Evolutionary conservation across 2,888 invertebrate species (phyloP), one percentile per base, ranked within the genome.

Genomic region (Melieria crassipennis): DNA sequence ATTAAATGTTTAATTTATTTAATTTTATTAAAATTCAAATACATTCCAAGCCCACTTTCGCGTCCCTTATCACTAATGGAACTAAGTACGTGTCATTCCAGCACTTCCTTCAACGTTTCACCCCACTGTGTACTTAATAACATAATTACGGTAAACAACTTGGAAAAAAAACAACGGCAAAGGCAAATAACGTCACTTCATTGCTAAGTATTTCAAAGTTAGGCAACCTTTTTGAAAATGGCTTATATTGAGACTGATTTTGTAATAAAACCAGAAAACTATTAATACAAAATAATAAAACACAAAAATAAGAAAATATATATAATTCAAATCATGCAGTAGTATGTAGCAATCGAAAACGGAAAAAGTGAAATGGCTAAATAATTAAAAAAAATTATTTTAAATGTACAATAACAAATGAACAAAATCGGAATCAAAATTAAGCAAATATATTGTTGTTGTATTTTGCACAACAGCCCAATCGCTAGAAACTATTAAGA

Each of bases 201-300:
- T 30, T 30, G 30, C 30, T 57, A 30, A 61, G 69, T 30, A 72
- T 55, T 63, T 72, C 62, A 75, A 65, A 55, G 72, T 73, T 70
- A 74, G 73, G 75, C 75, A 71, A 72, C 72, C 75, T 67, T 75
- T 64, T 75, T 78, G 78, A 77, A 77, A 78, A 80, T 79, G 79
- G 82, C 82, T 81, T 82, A 81, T 80, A 81, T 82, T 81, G 82
- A 82, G 82, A 82, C 82, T 82, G 82, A 82, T 82, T 82, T 82
- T 82, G 77, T 81, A 81, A 81, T 75, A 76, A 74, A 75, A 69
- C 72, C 65, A 67, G 65, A 65, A 76, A 73, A 73, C 56, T 57
- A 62, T 66, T 16, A 68, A 70, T 58, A 64, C 4, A 47, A 48
- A 16, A 63, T 2, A 62, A 62, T 43, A 55, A 9, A 9, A 64